Conservation (phyloP, 1,140 invertebrate genomes). For the Drepana arcuata region DNA sequence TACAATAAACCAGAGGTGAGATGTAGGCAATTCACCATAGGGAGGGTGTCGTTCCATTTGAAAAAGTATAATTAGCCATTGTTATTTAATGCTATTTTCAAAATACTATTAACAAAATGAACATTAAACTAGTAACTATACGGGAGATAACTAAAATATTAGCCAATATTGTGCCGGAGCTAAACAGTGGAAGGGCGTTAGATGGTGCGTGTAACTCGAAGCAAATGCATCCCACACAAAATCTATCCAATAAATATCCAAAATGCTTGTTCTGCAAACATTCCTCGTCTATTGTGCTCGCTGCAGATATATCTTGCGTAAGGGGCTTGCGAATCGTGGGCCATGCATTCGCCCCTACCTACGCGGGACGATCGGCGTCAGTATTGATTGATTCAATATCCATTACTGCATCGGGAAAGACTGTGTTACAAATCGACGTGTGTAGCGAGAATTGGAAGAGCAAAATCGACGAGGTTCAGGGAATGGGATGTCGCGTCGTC, state of each 20-base stretch:
- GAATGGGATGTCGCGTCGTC: slow-evolving; percentile 31
- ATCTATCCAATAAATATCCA: slow-evolving; percentile 69
- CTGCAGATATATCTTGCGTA: slow-evolving; percentile 64
- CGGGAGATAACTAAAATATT: slow-evolving; percentile 17
- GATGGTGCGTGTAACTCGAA: slow-evolving; percentile 23
- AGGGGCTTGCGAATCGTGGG: slow-evolving; percentile 44
- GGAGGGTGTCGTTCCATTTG: no score
- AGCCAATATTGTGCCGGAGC: no score
- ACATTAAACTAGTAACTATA: no score
- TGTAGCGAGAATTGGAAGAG: slow-evolving; percentile 26
- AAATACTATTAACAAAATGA: no score
- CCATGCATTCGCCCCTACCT: slow-evolving; percentile 44
- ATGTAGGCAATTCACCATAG: no score
- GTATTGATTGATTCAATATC: slow-evolving; percentile 43
- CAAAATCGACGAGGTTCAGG: slow-evolving; percentile 33
- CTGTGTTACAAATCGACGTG: slow-evolving; percentile 26
- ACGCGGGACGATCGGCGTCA: slow-evolving; percentile 40
- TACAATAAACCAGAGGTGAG: no score
- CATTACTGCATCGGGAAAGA: slow-evolving; percentile 35
- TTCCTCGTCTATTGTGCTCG: slow-evolving; percentile 60
- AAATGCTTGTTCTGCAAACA: slow-evolving; percentile 64
- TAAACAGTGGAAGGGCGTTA: slow-evolving; percentile 13
- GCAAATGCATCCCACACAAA: slow-evolving; percentile 62
- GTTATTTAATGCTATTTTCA: no score
- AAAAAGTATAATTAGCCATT: no score